These are phyloP conservation scores for Corythornis leucogaster DNA, from an alignment of 2,797 vertebrate genomes.

Conservation along the genomic window DNA sequence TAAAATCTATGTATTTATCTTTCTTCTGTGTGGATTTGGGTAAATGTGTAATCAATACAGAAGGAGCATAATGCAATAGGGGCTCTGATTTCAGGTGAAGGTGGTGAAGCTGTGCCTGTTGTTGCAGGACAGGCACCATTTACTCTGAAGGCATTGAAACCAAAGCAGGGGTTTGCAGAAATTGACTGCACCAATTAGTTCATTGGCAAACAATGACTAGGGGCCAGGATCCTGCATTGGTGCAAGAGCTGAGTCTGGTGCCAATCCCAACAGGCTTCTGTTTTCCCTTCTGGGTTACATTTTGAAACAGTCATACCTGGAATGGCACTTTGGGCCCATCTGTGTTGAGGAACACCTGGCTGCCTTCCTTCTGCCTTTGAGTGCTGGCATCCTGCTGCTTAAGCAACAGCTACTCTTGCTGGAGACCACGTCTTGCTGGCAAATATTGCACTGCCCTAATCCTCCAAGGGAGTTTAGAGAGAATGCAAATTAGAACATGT, in stretches of 20 bases:
- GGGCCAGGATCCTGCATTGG: neutral
- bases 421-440: neutral
- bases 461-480: neutral
- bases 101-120: neutral
- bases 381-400: neutral
- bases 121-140: neutral
- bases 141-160: neutral
- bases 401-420: neutral
- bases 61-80: neutral
- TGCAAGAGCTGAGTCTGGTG: neutral
- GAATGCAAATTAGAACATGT: neutral
- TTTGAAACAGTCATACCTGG: neutral
- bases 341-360: neutral
- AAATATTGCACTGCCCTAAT: rapidly evolving
- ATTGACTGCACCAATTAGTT: neutral
- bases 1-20: too few species aligned
- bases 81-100: too few species aligned
- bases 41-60: neutral
- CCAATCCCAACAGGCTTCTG: neutral
- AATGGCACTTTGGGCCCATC: neutral
- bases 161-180: neutral
- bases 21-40: neutral
- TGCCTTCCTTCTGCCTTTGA: neutral
- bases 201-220: neutral
- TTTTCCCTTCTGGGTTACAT: neutral